These are phyloP conservation scores for Ostrea edulis DNA, from an alignment of 1,140 invertebrate species.

Conservation along the genomic window DNA sequence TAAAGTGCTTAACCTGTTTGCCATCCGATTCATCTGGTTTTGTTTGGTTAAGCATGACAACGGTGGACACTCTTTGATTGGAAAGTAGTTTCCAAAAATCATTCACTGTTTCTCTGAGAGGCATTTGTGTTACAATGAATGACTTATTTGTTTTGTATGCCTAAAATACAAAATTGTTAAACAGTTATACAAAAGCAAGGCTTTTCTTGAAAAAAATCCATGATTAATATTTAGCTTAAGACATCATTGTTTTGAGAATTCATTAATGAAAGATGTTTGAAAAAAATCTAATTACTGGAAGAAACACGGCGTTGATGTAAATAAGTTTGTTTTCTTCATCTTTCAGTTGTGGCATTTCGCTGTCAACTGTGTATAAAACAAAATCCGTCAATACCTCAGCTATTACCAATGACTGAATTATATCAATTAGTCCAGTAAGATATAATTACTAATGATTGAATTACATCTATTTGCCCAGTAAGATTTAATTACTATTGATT, in stretches of 20 bases:
- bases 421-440: background rate
- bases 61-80: constrained; percentile 62
- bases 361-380: constrained; percentile 49
- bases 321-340: constrained; percentile 70
- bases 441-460: no score
- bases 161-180: constrained; percentile 45
- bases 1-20: background rate
- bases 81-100: constrained; percentile 75
- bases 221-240: background rate
- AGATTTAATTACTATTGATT: background rate
- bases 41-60: constrained; percentile 55
- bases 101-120: constrained; percentile 68
- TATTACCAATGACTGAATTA: background rate
- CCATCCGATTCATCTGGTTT: constrained; percentile 7
- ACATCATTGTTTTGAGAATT: background rate
- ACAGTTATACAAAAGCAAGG: background rate
- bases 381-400: background rate
- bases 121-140: constrained; percentile 72
- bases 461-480: no score
- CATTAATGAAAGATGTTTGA: background rate
- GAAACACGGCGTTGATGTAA: constrained; percentile 77
- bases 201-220: background rate
- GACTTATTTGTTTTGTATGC: constrained; percentile 54
- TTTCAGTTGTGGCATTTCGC: constrained; percentile 43
- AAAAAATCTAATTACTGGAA: constrained; percentile 68